Conservation (phyloP, 2,113 vertebrate species). For the Hippocampus abdominalis region DNA sequence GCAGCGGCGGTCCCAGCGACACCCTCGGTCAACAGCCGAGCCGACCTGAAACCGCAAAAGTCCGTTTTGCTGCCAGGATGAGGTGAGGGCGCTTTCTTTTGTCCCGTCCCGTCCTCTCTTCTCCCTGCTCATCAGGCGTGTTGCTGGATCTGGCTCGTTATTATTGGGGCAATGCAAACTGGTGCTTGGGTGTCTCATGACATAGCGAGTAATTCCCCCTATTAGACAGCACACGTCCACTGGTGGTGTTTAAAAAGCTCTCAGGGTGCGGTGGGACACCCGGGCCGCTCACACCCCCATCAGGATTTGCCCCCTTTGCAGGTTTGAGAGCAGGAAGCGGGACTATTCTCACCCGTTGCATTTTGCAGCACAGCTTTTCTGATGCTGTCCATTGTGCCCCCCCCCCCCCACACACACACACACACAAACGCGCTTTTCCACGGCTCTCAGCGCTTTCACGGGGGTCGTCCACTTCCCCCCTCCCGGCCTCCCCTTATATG, state of each 20-base stretch:
- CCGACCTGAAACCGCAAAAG: background rate
- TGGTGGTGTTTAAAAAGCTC: conserved; percentile 59
- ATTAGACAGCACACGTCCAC: conserved; percentile 41
- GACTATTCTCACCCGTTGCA: conserved; percentile 43
- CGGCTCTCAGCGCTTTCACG: conserved; percentile 67
- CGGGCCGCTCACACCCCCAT: conserved; percentile 36
- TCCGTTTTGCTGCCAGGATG: background rate
- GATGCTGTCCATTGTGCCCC: conserved; percentile 41
- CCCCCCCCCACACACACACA: background rate
- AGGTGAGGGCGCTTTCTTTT: background rate
- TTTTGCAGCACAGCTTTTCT: conserved; percentile 54
- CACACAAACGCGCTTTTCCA: conserved; percentile 37
- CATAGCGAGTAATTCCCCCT: too few species aligned
- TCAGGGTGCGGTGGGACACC: conserved; percentile 41
- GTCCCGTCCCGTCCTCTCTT: background rate
- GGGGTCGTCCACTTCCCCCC: conserved; percentile 59
- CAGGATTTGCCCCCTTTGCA: conserved; percentile 24
- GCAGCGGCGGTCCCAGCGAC: background rate
- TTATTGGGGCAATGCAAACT: background rate
- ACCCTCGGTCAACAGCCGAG: background rate
- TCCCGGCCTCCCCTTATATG: conserved; percentile 32
- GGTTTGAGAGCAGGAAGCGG: conserved; percentile 50
- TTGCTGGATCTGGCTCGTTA: background rate
- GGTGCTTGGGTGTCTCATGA: conserved; percentile 26
- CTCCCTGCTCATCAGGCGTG: background rate